Base-by-base conservation (phyloP, 37 sponge, comb jelly and placozoan species). In the Aplysina aerophoba region DNA sequence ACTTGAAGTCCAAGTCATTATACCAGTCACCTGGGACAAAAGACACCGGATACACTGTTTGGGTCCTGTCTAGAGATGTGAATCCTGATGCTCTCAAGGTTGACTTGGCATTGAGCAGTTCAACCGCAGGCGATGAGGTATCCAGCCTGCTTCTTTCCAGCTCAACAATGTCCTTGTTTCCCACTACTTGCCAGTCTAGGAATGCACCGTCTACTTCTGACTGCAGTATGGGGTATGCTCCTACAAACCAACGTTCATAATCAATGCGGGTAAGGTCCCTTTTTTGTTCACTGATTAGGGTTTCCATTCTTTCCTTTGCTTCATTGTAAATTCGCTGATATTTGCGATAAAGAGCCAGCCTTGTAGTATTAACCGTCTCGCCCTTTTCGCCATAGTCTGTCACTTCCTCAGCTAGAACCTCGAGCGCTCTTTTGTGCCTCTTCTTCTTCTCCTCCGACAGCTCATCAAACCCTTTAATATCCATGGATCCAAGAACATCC, bases 1-100 rank as follows among this genome's bases (percentile, higher is more conserved):
- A 85, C 85, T 35, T 59, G 27, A 57, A 74, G 4, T 73, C 19
- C 15, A 86, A 36, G 33, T 50, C 16, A 13, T 50, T 39, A 53
- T 77, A 83, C 88, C 88, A 88, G 28, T 81, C 56, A 1, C 22
- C 67, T 59, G 88, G 88, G 54, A 72, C 25, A 27, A 88, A 82
- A 15, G 83, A 56, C 16, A 88, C 83, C 16, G 73, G 88, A 33
- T 83, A 88, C 3, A 30, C 17, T 24, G 27, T 53, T 31, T 88
- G 83, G 33, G 65, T 73, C 25, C 62, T 40, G 65, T 60, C 57
- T 39, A 39, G 0, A 0, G 83, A 83, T 27, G 36, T 75, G 17
- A 28, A 41, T 30, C 59, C 55, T 24, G 66, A 72, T 13, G 88
- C 68, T 30, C 58, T 33, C 14, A 88, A 50, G 2, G 83, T 25